Base-by-base conservation (phyloP, 2,797 vertebrate genomes). In the Hipposideros larvatus region DNA sequence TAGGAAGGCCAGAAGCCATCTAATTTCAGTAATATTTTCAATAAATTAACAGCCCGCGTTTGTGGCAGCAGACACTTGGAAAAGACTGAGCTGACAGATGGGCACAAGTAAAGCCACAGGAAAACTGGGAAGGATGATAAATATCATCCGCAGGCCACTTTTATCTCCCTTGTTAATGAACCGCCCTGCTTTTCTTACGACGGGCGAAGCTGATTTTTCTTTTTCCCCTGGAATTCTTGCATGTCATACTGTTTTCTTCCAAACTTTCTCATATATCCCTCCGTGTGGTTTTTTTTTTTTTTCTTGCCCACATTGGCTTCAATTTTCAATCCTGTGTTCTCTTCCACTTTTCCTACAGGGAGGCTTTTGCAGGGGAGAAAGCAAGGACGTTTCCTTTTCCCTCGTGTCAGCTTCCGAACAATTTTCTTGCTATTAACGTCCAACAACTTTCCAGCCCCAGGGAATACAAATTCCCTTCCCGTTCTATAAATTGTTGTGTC, bases 11-110 rank as follows among this genome's bases (percentile, higher is more conserved):
- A 88, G 46, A 91, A 91, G 59, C 83, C 71, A 85, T 88, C 61
- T 78, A 87, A 93, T 92, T 87, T 68, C 63, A 70, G 84, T 89
- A 87, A 95, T 96, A 94, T 91, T 97, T 92, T 91, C 83, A 93
- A 79, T 96, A 95, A 96, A 94, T 95, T 92, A 95, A 94, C 78
- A 94, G 94, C 66, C 89, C 85, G 34, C 53, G 51, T 90, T 93
- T 31, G 90, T 70, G 83, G 73, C 88, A 75, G 85, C 85, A 96
- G 92, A 90, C 57, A 83, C 94, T 96, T 96, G 94, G 96, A 97
- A 96, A 96, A 96, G 96, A 65, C 6, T 34, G 87, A 85, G 89
- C 90, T 85, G 91, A 96, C 97, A 97, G 97, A 97, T 97, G 97
- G 96, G 48, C 71, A 46, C 61, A 90, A 84, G 95, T 78, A 83